A percentile compares a stretch with the other conserved stretches of the same genome.
Conservation (phyloP, 2,113 vertebrate genomes). For the Anolis carolinensis region DNA sequence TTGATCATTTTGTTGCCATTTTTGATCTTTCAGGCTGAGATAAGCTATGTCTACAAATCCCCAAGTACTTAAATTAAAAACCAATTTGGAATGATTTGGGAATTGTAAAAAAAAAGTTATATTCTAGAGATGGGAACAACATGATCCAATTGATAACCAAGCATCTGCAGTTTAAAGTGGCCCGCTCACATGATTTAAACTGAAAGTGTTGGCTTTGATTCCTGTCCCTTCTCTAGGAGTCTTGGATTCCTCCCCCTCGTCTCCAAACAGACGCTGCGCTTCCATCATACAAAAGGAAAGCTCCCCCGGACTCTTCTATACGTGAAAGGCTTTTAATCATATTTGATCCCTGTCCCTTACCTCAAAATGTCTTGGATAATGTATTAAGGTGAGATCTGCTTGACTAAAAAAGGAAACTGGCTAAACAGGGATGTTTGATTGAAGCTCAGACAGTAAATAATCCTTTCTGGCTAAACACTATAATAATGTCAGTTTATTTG, state of each 20-base stretch:
- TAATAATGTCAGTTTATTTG: not conserved
- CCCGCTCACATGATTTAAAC: not conserved
- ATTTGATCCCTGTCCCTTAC: constrained; percentile 90
- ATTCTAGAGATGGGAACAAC: not conserved
- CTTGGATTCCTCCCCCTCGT: constrained; percentile 76
- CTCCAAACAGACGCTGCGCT: constrained; percentile 89
- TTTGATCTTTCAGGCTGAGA: not conserved
- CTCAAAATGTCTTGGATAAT: constrained; percentile 90
- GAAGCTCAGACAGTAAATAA: not conserved
- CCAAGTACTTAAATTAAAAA: not conserved
- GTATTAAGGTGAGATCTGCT: constrained; percentile 87
- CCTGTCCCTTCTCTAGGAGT: not conserved
- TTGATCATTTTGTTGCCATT: not conserved
- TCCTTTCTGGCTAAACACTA: not conserved
- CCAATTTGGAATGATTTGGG: not conserved
- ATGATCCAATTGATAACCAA: not conserved
- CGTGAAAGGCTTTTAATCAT: constrained; percentile 96
- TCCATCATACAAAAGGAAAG: constrained; percentile 89
- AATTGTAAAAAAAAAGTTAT: not conserved
- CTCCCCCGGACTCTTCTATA: constrained; percentile 82
- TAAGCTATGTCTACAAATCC: not conserved
- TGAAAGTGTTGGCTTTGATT: not conserved
- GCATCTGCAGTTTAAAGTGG: not conserved
- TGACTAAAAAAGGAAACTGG: not conserved
- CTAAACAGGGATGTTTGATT: not conserved